phyloP scores from a whole-genome alignment of 2,113 vertebrate genomes.

The Syrrhaptes paradoxus region DNA sequence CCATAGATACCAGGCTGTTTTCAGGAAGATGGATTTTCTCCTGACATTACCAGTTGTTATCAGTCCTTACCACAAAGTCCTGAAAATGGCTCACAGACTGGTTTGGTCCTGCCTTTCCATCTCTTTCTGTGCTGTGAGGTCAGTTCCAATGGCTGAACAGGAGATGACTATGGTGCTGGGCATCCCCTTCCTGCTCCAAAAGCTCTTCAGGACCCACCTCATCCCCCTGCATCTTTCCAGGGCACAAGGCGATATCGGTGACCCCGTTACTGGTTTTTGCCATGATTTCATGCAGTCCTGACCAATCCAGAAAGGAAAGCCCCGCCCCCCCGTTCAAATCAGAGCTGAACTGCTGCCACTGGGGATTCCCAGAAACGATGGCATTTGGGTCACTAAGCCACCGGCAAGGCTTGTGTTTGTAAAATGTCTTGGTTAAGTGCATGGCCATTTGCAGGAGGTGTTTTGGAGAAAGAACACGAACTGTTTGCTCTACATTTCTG shows the following conservation, averaged over 20 bases:
- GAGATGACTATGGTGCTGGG: neutral
- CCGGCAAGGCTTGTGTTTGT: neutral
- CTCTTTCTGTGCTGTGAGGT: neutral
- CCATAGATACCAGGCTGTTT: neutral
- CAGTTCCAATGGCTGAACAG: neutral
- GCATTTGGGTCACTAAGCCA: neutral
- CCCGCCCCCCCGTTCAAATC: rapidly evolving
- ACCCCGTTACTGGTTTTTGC: neutral
- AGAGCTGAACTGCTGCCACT: neutral
- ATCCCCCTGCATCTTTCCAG: rapidly evolving
- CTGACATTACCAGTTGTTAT: neutral
- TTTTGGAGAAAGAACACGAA: neutral
- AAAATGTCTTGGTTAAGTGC: neutral
- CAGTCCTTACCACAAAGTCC: neutral
- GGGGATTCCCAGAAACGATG: neutral
- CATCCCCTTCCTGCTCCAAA: neutral
- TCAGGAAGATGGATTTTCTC: neutral
- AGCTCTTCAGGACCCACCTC: neutral
- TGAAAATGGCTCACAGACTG: neutral
- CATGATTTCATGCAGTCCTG: neutral
- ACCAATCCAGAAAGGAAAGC: neutral
- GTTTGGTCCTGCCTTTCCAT: neutral
- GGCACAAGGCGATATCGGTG: neutral
- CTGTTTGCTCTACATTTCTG: neutral
- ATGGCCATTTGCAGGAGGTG: neutral